A percentile compares a stretch with the other conserved stretches of the same genome.
Conservation (phyloP, 2,888 invertebrate species). For the Ceratothoa steindachneri region DNA sequence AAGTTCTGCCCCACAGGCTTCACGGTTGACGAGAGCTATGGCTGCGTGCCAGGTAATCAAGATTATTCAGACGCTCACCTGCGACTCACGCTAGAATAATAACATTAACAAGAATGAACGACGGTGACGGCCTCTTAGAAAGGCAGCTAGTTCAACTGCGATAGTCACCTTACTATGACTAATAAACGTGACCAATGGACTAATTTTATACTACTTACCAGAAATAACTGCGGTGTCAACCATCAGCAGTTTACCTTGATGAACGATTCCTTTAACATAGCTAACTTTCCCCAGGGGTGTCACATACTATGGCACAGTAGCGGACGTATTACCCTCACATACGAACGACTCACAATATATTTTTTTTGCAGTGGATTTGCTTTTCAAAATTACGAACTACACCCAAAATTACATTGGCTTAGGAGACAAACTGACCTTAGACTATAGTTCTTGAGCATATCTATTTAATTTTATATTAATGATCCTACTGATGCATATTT, state of each 20-base stretch:
- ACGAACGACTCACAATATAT: not conserved
- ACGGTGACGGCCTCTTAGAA: constrained; percentile 30
- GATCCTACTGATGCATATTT: not conserved
- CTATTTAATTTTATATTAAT: not conserved
- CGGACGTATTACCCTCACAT: too few species aligned
- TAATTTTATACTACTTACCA: not conserved
- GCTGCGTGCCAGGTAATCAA: constrained; percentile 89
- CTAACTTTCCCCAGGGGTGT: too few species aligned
- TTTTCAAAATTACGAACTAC: not conserved
- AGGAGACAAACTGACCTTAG: not conserved
- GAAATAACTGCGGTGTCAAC: not conserved
- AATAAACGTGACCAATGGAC: not conserved
- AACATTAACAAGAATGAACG: constrained; percentile 43
- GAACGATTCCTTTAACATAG: too few species aligned
- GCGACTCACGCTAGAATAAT: constrained; percentile 30
- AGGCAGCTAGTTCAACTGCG: not conserved
- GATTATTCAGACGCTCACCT: constrained; percentile 9
- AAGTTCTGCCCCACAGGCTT: constrained; percentile 92
- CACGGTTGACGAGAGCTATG: constrained; percentile 83
- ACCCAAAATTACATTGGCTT: not conserved
- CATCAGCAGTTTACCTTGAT: too few species aligned
- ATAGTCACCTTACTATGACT: constrained; percentile 4
- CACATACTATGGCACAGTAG: too few species aligned
- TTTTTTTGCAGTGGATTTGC: not conserved
- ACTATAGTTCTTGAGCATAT: not conserved